Evolutionary conservation across 2,113 vertebrate species (phyloP).

Genomic region (Suncus etruscus): DNA sequence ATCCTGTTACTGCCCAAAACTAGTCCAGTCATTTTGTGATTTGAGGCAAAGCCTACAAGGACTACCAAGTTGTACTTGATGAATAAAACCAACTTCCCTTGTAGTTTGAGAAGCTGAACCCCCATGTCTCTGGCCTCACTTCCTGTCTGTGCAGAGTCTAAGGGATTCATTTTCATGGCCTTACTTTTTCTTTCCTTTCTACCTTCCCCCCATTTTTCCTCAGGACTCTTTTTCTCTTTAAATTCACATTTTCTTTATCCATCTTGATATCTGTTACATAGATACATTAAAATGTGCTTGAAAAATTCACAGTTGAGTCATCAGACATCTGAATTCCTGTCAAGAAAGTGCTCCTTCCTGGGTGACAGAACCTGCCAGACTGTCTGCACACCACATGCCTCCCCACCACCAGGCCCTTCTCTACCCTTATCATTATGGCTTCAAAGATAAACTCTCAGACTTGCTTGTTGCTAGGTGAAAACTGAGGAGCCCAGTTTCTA

Average conservation of each 20-base stretch:
- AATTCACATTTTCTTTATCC: not conserved
- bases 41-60: not conserved
- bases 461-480: not conserved
- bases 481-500: not conserved
- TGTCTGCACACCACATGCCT: too few relatives aligned
- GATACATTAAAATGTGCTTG: not conserved
- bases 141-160: not conserved
- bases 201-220: not conserved
- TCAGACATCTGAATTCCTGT: not conserved
- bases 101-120: not conserved
- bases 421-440: not conserved
- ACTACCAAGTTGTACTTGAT: rapidly evolving
- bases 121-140: not conserved
- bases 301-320: not conserved
- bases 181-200: not conserved
- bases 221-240: not conserved
- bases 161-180: not conserved
- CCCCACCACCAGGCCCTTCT: not conserved
- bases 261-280: not conserved
- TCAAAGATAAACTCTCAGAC: not conserved
- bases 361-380: too few relatives aligned
- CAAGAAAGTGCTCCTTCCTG: not conserved
- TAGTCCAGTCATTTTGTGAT: not conserved
- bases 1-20: not conserved
- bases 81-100: not conserved